These are phyloP conservation scores for Diachasmimorpha longicaudata DNA, from an alignment of 1,140 invertebrate genomes.

Conservation along the genomic window DNA sequence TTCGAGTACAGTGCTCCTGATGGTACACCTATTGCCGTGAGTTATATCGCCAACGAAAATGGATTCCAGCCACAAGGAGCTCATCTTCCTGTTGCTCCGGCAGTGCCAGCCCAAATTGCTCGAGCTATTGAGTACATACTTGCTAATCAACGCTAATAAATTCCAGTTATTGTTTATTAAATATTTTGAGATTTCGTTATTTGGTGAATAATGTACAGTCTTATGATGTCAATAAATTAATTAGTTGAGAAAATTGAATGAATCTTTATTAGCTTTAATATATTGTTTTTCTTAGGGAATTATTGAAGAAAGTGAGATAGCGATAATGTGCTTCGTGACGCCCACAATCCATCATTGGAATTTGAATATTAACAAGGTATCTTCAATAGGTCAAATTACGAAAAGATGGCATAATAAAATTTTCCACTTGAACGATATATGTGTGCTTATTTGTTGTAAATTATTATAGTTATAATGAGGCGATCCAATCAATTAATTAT, in stretches of 20 bases:
- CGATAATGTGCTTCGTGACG: background rate
- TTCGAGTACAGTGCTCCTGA: constrained; percentile 67
- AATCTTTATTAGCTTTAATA: background rate
- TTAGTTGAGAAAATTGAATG: background rate
- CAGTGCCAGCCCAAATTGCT: constrained; percentile 57
- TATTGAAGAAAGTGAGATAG: background rate
- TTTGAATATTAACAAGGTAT: constrained; percentile 6
- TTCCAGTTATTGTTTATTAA: too few species aligned
- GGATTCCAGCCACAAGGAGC: constrained; percentile 66
- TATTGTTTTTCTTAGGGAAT: too few species aligned
- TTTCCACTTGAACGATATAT: background rate
- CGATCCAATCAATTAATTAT: too few species aligned
- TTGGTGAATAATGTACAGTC: too few species aligned
- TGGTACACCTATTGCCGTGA: constrained; percentile 60
- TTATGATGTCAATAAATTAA: too few species aligned
- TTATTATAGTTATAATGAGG: too few species aligned
- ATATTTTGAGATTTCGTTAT: too few species aligned
- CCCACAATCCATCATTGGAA: background rate
- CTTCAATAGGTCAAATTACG: constrained; percentile 14
- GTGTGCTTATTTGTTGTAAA: background rate
- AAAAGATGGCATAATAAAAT: background rate
- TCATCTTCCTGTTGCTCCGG: constrained; percentile 63
- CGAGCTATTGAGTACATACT: constrained; percentile 57
- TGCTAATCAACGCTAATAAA: constrained; percentile 27
- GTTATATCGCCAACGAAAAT: constrained; percentile 66